These are phyloP conservation scores for Nephrotoma appendiculata DNA, from an alignment of 2,888 invertebrate species.

Conservation along the genomic window DNA sequence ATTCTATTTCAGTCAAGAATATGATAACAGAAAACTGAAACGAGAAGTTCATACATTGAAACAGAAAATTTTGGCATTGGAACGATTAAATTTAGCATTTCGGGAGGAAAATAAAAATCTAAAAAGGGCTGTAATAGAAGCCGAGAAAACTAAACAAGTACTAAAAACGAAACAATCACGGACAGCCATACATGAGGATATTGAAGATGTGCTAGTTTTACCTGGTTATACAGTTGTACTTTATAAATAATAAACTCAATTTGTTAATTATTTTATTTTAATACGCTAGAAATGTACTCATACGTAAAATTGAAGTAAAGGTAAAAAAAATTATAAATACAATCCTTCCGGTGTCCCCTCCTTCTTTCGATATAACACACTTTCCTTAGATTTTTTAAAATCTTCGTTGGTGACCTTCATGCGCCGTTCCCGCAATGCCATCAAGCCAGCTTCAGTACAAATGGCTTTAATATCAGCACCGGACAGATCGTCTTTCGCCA, in stretches of 20 bases:
- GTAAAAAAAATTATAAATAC: conserved; percentile 57
- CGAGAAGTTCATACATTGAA: not conserved
- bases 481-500: conserved; percentile 98
- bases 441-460: conserved; percentile 97
- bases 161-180: not conserved
- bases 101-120: not conserved
- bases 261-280: not conserved
- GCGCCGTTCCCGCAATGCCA: conserved; percentile 92
- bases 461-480: conserved; percentile 97
- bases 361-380: conserved; percentile 96
- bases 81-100: not conserved
- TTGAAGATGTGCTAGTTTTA: not conserved
- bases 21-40: not conserved
- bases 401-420: conserved; percentile 99
- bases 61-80: not conserved
- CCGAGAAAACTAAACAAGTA: not conserved
- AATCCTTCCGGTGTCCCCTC: conserved; percentile 99
- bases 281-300: not conserved
- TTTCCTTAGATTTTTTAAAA: conserved; percentile 98
- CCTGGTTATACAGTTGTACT: not conserved
- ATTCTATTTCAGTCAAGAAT: not conserved
- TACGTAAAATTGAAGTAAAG: not conserved
- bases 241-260: not conserved
- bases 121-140: not conserved
- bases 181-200: not conserved